These are phyloP conservation scores for Tetrax tetrax DNA, from an alignment of 2,113 vertebrate genomes.

Conservation along the genomic window DNA sequence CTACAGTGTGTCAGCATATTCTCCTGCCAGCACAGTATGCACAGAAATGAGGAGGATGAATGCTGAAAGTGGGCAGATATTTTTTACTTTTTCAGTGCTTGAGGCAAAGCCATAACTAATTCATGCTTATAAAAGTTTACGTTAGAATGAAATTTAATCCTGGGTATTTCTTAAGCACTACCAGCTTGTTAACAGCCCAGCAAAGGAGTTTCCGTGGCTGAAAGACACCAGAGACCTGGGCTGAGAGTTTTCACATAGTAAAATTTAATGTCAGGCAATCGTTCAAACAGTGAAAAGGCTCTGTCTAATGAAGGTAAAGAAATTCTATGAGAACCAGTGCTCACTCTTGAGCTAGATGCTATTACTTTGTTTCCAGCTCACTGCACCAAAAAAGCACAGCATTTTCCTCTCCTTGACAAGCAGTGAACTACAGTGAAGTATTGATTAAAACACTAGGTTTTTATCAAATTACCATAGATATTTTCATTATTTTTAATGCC, in stretches of 20 bases:
- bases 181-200: neutral
- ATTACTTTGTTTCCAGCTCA: neutral
- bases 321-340: neutral
- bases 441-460: neutral
- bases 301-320: neutral
- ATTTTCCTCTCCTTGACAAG: neutral
- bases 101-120: neutral
- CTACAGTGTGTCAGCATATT: neutral
- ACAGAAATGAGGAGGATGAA: neutral
- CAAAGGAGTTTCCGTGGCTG: neutral
- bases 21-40: neutral
- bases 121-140: neutral
- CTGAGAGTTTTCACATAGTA: neutral
- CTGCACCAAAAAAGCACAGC: neutral
- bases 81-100: neutral
- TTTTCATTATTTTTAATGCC: neutral
- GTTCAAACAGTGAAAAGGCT: neutral
- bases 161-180: neutral
- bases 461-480: neutral
- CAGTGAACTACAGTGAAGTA: neutral
- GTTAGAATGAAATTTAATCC: neutral
- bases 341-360: neutral
- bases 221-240: neutral
- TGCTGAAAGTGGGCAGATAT: neutral
- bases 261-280: neutral